phyloP scores from a whole-genome alignment of 2,888 invertebrate species.

The Acanthococcus lagerstroemiae region DNA sequence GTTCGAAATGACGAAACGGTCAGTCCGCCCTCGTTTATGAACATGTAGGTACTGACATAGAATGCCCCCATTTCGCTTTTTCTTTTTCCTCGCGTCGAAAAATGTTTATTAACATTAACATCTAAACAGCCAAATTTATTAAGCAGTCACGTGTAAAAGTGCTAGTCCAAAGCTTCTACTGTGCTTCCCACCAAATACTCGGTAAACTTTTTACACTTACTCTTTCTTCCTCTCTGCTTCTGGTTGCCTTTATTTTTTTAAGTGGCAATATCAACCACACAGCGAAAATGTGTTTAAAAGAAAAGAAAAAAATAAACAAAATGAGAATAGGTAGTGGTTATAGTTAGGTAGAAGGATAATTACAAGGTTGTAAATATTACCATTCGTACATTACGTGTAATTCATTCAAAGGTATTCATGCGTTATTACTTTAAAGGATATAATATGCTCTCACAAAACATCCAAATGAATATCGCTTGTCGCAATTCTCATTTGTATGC shows the following conservation, averaged over 20 bases:
- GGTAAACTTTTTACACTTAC: conserved; percentile 37
- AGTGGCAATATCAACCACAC: conserved; percentile 6
- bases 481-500: no score
- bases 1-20: no score
- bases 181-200: conserved; percentile 8
- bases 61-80: background rate
- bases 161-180: conserved; percentile 23
- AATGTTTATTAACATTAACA: background rate
- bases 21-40: background rate
- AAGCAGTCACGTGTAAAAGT: conserved; percentile 20
- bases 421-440: background rate
- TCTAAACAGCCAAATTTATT: background rate
- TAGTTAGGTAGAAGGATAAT: background rate
- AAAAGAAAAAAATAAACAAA: conserved; percentile 13
- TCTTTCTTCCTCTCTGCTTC: conserved; percentile 39
- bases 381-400: background rate
- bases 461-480: no score
- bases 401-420: background rate
- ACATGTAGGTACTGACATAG: background rate
- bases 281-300: conserved; percentile 5
- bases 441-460: no score
- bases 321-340: background rate
- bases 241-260: conserved; percentile 37
- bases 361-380: background rate
- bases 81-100: background rate